Evolutionary conservation across 2,888 invertebrate species (phyloP), one percentile per base, ranked within the genome.

Genomic region (Harmothoe impar): DNA sequence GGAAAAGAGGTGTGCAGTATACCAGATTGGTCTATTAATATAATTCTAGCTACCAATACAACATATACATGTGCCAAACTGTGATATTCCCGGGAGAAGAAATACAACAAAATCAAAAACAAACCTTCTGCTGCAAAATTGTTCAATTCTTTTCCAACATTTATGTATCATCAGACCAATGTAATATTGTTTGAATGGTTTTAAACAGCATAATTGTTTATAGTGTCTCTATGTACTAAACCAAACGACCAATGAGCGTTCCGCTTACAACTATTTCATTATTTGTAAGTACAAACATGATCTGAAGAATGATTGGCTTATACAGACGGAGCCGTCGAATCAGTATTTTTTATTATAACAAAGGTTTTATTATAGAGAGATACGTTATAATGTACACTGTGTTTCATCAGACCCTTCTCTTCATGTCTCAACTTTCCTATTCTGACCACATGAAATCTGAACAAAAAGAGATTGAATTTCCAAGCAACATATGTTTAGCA

Each of bases 31-130:
- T 52, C 85, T 43, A 85, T 25, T 85, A 54, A 86, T 54, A 86
- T 54, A 20, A 86, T 54, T 86, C 29, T 86, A 86, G 56, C 86
- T 86, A 86, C 10, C 86, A 54, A 86, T 33, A 52, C 33, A 29
- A 35, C 29, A 54, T 86, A 86, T 86, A 54, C 86, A 86, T 86
- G 86, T 86, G 86, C 86, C 86, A 86, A 86, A 86, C 86, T 86
- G 86, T 86, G 86, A 86, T 86, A 86, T 86, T 86, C 86, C 86
- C 86, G 86, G 86, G 86, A 86, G 86, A 86, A 86, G 86, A 86
- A 86, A 86, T 86, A 86, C 86, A 86, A 54, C 86, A 86, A 86
- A 86, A 86, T 86, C 86, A 86, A 86, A 85, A 86, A 84, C 31
- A 84, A 33, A 84, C 25, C 56, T 86, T 86, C 86, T 86, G 86